These are phyloP conservation scores for Ceratosolen solmsi DNA, from an alignment of 1,140 invertebrate genomes.

Conservation along the genomic window DNA sequence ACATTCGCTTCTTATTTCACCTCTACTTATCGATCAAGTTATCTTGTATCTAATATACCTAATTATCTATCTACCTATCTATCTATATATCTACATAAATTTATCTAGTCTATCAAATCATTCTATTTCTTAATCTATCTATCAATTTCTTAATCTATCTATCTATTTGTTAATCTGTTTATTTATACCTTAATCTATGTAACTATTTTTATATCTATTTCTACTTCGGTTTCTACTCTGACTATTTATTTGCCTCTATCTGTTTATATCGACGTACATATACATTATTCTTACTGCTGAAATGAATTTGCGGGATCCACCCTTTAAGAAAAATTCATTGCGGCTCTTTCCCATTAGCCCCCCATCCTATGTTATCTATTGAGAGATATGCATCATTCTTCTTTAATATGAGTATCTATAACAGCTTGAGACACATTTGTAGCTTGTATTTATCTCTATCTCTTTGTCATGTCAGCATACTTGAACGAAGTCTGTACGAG, in stretches of 20 bases:
- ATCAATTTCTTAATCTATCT: no score
- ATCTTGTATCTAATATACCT: neutral
- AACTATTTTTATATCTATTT: no score
- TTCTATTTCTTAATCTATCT: no score
- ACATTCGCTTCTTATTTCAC: no score
- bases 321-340: slow-evolving; percentile 58
- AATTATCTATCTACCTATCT: neutral
- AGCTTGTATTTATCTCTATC: slow-evolving; percentile 59
- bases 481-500: neutral
- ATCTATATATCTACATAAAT: neutral
- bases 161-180: no score
- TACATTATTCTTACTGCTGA: slow-evolving; percentile 55
- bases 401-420: slow-evolving; percentile 70
- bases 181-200: no score
- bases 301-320: slow-evolving; percentile 66
- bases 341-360: slow-evolving; percentile 70
- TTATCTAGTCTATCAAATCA: no score
- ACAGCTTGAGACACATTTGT: slow-evolving; percentile 70
- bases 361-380: slow-evolving; percentile 72
- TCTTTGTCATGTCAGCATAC: neutral
- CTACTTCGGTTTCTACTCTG: neutral
- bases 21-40: no score
- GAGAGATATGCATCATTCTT: slow-evolving; percentile 69
- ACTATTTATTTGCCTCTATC: neutral
- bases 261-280: slow-evolving; percentile 35